Evolutionary conservation across 2,113 vertebrate species (phyloP).

Genomic region (Thalassarche chlororhynchos): DNA sequence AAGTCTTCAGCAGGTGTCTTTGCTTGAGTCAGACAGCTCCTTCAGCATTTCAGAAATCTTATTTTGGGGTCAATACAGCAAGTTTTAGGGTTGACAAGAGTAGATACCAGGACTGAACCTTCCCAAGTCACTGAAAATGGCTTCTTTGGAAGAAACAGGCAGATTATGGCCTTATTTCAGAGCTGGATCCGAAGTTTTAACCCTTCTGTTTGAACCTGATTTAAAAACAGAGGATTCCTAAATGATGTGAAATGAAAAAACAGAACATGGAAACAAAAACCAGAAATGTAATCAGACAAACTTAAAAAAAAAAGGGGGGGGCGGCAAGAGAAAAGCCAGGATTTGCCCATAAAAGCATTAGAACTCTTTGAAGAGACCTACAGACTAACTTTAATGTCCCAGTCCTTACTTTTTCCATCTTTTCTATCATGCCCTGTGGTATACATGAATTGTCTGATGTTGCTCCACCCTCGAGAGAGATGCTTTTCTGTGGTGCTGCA

Average conservation of each 20-base stretch:
- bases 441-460: not conserved
- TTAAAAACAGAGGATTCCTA: not conserved
- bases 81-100: not conserved
- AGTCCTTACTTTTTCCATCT: not conserved
- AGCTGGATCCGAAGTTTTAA: not conserved
- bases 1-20: not conserved
- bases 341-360: not conserved
- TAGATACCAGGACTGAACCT: not conserved
- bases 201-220: not conserved
- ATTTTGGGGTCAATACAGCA: not conserved
- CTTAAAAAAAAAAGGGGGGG: too few relatives aligned
- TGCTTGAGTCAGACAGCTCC: not conserved
- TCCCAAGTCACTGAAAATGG: not conserved
- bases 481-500: not conserved
- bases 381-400: not conserved
- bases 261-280: not conserved
- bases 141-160: not conserved
- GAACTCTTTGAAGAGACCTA: not conserved
- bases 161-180: not conserved
- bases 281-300: not conserved
- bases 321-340: too few relatives aligned
- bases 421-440: not conserved
- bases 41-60: not conserved
- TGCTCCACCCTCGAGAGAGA: not conserved
- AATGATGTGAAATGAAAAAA: not conserved